These are phyloP conservation scores for Ceryle rudis DNA, from an alignment of 2,797 vertebrate species.

Conservation along the genomic window DNA sequence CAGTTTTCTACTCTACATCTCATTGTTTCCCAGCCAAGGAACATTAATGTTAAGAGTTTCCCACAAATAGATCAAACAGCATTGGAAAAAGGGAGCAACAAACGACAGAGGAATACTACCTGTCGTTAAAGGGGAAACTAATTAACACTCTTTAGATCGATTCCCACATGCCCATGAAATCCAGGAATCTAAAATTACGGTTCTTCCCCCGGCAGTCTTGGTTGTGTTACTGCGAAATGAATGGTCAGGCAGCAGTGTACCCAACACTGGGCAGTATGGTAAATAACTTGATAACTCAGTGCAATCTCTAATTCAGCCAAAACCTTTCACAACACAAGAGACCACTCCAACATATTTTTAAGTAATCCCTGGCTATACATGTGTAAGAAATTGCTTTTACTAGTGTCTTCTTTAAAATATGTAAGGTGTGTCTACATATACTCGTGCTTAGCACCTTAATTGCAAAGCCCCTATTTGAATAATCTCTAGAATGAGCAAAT, in stretches of 20 bases:
- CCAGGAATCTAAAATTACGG: background rate
- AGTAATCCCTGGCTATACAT: fast-evolving
- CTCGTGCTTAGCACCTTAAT: background rate
- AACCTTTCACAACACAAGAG: background rate
- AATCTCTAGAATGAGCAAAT: background rate
- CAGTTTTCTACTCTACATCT: conserved; percentile 55
- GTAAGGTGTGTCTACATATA: fast-evolving
- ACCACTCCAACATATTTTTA: background rate
- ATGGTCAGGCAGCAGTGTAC: background rate
- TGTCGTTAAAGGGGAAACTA: background rate
- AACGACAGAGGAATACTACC: background rate
- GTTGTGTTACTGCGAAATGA: background rate
- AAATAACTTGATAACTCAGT: fast-evolving
- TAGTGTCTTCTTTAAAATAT: background rate
- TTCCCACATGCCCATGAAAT: background rate
- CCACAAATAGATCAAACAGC: background rate
- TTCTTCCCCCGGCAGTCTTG: background rate
- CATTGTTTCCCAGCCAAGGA: conserved; percentile 42
- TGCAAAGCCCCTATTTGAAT: background rate
- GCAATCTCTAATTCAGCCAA: background rate
- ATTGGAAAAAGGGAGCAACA: background rate
- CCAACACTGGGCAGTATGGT: no score
- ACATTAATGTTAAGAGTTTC: background rate
- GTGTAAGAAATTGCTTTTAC: background rate
- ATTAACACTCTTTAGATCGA: background rate